A percentile compares a stretch with the other conserved stretches of the same genome.
These are phyloP conservation scores for Babylonia areolata DNA, from an alignment of 1,140 invertebrate species.

Conservation along the genomic window DNA sequence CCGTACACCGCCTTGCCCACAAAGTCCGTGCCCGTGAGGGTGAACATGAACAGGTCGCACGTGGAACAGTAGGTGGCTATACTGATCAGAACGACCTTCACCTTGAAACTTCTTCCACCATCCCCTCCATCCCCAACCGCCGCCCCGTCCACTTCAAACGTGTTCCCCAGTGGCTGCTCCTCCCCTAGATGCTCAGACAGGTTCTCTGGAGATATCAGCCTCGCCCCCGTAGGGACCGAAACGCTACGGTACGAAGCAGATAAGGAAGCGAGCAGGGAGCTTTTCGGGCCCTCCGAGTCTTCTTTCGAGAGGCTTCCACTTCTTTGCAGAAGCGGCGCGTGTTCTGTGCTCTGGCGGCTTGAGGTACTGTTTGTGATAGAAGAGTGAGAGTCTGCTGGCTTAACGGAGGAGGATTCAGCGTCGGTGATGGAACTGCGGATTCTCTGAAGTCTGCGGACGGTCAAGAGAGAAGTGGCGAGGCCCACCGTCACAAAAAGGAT, in stretches of 20 bases:
- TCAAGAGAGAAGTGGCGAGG: not conserved
- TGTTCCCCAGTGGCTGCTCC: not conserved
- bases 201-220: not conserved
- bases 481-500: not conserved
- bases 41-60: not conserved
- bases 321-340: not conserved
- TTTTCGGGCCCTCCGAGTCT: no score
- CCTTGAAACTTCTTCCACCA: not conserved
- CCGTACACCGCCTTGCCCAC: slow-evolving; percentile 27
- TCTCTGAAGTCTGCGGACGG: not conserved
- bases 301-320: no score
- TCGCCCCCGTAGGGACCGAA: not conserved
- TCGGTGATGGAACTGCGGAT: not conserved
- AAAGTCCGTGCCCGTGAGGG: slow-evolving; percentile 18
- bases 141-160: not conserved
- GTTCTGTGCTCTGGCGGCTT: not conserved
- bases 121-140: no score
- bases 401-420: no score
- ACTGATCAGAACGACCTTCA: not conserved
- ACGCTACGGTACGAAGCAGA: not conserved
- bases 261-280: not conserved
- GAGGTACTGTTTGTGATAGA: not conserved
- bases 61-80: not conserved
- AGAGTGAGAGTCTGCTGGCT: not conserved
- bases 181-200: not conserved